Conservation (phyloP, 2,113 vertebrate species). For the Pelmatolapia mariae region DNA sequence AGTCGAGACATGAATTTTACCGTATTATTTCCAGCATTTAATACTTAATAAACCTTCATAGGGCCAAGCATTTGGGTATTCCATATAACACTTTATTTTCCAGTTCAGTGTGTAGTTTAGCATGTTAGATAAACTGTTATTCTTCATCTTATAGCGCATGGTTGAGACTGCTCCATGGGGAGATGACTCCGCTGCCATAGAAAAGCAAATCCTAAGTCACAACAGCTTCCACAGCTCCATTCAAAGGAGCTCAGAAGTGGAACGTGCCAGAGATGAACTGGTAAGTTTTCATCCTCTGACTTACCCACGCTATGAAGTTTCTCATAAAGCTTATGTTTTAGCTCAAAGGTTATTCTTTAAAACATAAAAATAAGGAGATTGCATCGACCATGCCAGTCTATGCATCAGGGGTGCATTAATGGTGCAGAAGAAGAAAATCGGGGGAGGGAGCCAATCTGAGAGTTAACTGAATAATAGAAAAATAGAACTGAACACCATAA, state of each 20-base stretch:
- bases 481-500: background rate
- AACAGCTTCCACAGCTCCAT: constrained; percentile 80
- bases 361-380: background rate
- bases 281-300: constrained; percentile 53
- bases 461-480: background rate
- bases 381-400: background rate
- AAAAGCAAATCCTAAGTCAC: constrained; percentile 84
- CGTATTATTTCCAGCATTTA: fast-evolving
- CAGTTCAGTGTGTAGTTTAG: background rate
- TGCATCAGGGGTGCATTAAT: background rate
- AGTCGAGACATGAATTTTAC: background rate
- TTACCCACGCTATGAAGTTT: background rate
- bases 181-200: constrained; percentile 79
- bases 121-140: background rate
- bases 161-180: constrained; percentile 86
- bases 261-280: constrained; percentile 83
- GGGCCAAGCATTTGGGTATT: background rate
- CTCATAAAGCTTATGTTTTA: background rate
- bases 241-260: constrained; percentile 80
- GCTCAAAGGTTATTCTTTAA: background rate
- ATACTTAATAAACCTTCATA: background rate
- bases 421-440: background rate
- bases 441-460: background rate
- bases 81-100: background rate
- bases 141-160: constrained; percentile 71